Evolutionary conservation across 1,140 invertebrate genomes (phyloP).

Genomic region (Mizuhopecten yessoensis): DNA sequence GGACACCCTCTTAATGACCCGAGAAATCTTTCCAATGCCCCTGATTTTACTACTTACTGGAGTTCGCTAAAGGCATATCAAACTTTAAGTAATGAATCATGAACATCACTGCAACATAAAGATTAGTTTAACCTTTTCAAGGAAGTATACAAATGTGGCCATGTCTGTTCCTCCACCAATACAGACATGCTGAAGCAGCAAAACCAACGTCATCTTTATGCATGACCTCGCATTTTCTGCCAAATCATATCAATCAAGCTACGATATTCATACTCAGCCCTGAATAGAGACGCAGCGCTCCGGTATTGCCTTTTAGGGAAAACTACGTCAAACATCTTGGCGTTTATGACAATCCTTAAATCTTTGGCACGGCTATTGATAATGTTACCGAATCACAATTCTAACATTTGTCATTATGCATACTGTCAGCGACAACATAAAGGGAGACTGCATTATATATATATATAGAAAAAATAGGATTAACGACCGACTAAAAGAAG

Average conservation of each 20-base stretch:
- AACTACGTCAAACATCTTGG: background rate
- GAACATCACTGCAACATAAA: background rate
- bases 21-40: no score
- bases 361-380: background rate
- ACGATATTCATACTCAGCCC: background rate
- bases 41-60: no score
- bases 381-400: background rate
- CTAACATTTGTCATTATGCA: background rate
- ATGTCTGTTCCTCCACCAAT: background rate
- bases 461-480: no score
- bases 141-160: background rate
- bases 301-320: background rate
- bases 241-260: constrained; percentile 8
- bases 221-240: background rate
- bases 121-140: background rate
- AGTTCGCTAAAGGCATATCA: no score
- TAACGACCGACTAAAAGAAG: no score
- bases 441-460: background rate
- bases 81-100: no score
- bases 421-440: background rate
- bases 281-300: background rate
- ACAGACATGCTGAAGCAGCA: background rate
- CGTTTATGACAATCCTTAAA: background rate
- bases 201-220: no score
- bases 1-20: no score